Evolutionary conservation across 1,140 invertebrate species (phyloP).

Genomic region (Theocolax elegans): DNA sequence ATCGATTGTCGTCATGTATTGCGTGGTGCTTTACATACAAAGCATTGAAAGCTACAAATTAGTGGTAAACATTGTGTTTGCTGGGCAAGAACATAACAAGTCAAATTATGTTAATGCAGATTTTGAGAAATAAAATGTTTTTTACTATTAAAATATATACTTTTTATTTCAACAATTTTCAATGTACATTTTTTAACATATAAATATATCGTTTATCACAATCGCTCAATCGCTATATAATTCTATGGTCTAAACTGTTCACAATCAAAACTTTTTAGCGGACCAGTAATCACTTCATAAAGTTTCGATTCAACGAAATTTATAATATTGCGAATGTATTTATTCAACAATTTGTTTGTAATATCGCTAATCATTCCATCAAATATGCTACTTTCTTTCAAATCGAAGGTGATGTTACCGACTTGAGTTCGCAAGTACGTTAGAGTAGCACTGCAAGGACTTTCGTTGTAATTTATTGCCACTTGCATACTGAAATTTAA

Average conservation of each 20-base stretch:
- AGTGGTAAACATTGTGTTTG: too few relatives aligned
- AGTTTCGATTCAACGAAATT: conserved; percentile 35
- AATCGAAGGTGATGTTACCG: neutral
- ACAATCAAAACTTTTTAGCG: conserved; percentile 35
- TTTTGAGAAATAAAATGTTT: too few relatives aligned
- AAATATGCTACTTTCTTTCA: neutral
- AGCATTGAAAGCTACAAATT: too few relatives aligned
- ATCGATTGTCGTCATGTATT: too few relatives aligned
- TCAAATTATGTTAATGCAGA: too few relatives aligned
- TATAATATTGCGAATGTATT: neutral
- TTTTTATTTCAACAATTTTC: too few relatives aligned
- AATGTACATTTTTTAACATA: too few relatives aligned
- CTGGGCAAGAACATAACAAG: too few relatives aligned
- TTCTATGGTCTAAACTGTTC: conserved; percentile 30
- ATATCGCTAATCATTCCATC: neutral
- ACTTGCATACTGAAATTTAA: neutral
- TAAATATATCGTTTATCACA: too few relatives aligned
- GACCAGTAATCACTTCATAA: neutral
- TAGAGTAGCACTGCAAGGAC: neutral
- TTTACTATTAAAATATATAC: too few relatives aligned
- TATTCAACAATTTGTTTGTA: neutral
- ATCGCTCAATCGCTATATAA: too few relatives aligned
- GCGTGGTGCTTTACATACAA: too few relatives aligned
- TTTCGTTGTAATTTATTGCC: neutral
- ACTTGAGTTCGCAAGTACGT: neutral